Evolutionary conservation across 2,797 vertebrate genomes (phyloP).

Genomic region (Alca torda): DNA sequence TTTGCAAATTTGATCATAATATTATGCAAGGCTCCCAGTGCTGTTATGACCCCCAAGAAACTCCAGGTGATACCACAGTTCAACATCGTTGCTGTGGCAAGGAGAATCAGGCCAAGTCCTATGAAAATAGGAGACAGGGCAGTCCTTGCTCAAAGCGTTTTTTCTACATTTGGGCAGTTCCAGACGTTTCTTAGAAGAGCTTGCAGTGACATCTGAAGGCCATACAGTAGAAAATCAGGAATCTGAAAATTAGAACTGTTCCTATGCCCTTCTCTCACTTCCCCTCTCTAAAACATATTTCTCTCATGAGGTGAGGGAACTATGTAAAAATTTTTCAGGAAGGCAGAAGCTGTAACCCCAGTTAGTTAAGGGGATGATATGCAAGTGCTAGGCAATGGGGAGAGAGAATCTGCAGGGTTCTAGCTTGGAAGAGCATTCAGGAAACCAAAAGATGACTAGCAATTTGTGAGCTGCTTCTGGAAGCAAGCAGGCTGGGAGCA

Average conservation of each 20-base stretch:
- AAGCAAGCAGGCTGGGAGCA: background rate
- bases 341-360: background rate
- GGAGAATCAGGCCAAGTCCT: background rate
- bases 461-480: background rate
- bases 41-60: background rate
- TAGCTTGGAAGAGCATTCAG: background rate
- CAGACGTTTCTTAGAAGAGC: background rate
- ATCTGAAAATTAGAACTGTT: background rate
- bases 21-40: background rate
- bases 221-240: background rate
- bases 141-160: background rate
- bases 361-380: background rate
- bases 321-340: background rate
- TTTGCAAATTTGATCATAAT: background rate
- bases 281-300: background rate
- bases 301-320: background rate
- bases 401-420: background rate
- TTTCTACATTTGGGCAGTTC: background rate
- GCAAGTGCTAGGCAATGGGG: background rate
- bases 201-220: conserved; percentile 67
- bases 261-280: background rate
- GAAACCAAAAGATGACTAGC: background rate
- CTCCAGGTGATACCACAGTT: background rate
- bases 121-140: background rate
- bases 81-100: background rate